A percentile compares a stretch with the other conserved stretches of the same genome.
Evolutionary conservation across 2,888 invertebrate genomes (phyloP).

Genomic region (Hyposoter dolosus): DNA sequence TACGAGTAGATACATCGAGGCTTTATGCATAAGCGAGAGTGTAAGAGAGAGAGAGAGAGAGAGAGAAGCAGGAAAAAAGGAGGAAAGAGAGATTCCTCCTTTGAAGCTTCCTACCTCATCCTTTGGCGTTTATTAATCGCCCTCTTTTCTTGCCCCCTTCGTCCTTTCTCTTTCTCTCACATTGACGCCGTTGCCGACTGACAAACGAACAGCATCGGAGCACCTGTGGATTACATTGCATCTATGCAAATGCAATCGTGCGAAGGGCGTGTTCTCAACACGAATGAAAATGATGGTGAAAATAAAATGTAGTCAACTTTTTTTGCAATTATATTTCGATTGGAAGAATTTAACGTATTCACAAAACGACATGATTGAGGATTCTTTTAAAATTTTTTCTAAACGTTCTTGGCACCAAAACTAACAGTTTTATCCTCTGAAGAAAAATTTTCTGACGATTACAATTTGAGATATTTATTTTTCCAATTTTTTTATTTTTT

Average conservation of each 20-base stretch:
- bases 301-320: not conserved
- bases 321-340: not conserved
- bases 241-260: not conserved
- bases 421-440: too few relatives aligned
- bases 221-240: slow-evolving; percentile 41
- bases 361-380: too few relatives aligned
- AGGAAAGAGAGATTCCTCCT: slow-evolving; percentile 25
- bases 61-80: slow-evolving; percentile 32
- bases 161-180: slow-evolving; percentile 28
- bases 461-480: too few relatives aligned
- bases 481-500: too few relatives aligned
- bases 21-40: slow-evolving; percentile 44
- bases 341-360: too few relatives aligned
- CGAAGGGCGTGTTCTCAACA: not conserved
- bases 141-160: slow-evolving; percentile 43
- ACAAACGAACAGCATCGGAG: slow-evolving; percentile 31
- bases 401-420: too few relatives aligned
- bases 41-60: slow-evolving; percentile 30
- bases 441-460: too few relatives aligned
- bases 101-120: slow-evolving; percentile 27
- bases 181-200: slow-evolving; percentile 23
- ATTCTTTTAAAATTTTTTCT: too few relatives aligned
- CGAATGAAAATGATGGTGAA: not conserved
- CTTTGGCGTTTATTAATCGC: slow-evolving; percentile 67
- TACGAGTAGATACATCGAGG: slow-evolving; percentile 75